Evolutionary conservation across 2,888 invertebrate species (phyloP).

Genomic region (Eupithecia abbreviata): DNA sequence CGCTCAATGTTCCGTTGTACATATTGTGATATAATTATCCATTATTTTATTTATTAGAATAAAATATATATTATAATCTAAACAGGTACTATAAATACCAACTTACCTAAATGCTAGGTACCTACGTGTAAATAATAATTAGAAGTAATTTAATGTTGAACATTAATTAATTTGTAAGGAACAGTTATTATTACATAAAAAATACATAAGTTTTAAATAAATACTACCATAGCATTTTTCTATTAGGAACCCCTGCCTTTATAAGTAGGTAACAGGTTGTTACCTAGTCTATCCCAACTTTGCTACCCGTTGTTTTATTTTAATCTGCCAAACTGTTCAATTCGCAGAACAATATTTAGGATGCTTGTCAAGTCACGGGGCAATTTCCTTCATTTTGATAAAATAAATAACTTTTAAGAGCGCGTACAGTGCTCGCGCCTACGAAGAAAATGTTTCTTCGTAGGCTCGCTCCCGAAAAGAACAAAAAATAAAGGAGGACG

Average conservation of each 20-base stretch:
- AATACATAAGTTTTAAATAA: slow-evolving; percentile 4
- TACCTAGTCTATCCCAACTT: neutral
- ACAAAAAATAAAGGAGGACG: too few relatives aligned
- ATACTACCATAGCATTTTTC: neutral
- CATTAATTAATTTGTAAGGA: slow-evolving; percentile 70
- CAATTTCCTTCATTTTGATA: too few relatives aligned
- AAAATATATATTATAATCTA: neutral
- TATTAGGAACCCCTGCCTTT: neutral
- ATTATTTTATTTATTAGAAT: slow-evolving; percentile 5
- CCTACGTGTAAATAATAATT: slow-evolving; percentile 5
- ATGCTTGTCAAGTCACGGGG: too few relatives aligned
- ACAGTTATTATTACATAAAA: slow-evolving; percentile 66
- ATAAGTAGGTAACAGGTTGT: neutral
- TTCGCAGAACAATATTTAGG: too few relatives aligned
- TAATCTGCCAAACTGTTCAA: too few relatives aligned
- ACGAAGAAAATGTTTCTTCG: too few relatives aligned
- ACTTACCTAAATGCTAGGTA: slow-evolving; percentile 1
- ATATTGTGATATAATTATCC: slow-evolving; percentile 76
- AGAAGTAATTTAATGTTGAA: slow-evolving; percentile 74
- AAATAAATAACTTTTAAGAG: too few relatives aligned
- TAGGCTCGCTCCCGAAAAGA: too few relatives aligned
- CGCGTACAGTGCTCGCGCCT: too few relatives aligned
- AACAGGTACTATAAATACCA: neutral
- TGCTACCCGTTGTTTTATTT: too few relatives aligned
- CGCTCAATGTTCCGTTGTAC: slow-evolving; percentile 71